Evolutionary conservation across 2,888 invertebrate species (phyloP).

Genomic region (Tetropium fuscum): DNA sequence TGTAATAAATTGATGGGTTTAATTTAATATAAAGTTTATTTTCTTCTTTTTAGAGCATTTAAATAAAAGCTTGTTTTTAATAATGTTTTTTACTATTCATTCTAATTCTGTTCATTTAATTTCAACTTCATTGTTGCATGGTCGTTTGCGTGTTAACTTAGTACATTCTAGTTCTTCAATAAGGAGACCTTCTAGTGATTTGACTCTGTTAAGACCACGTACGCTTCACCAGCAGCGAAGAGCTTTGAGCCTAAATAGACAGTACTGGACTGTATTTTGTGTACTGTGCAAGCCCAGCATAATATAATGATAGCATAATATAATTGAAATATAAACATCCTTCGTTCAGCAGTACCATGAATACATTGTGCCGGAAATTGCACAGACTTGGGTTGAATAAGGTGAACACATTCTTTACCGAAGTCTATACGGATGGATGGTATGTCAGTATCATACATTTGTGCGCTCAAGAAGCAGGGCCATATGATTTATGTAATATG

Average conservation of each 20-base stretch:
- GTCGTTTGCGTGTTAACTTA: too few species aligned
- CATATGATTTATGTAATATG: slow-evolving; percentile 33
- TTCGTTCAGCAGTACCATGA: slow-evolving; percentile 12
- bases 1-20: too few species aligned
- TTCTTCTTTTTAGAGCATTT: too few species aligned
- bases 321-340: too few species aligned
- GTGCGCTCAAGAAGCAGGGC: slow-evolving; percentile 14
- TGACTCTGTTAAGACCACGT: too few species aligned
- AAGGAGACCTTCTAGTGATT: too few species aligned
- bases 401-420: slow-evolving; percentile 4
- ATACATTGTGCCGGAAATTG: slow-evolving; percentile 14
- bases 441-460: slow-evolving; percentile 21
- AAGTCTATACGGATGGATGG: slow-evolving; percentile 26
- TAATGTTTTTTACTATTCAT: too few species aligned
- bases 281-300: neutral
- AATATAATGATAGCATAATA: neutral
- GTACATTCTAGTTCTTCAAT: too few species aligned
- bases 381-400: slow-evolving; percentile 11
- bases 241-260: neutral
- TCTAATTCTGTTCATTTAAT: too few species aligned
- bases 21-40: too few species aligned
- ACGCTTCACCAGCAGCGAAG: neutral
- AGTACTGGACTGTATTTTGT: slow-evolving; percentile 10
- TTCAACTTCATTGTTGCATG: too few species aligned
- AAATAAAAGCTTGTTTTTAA: too few species aligned